Evolutionary conservation across 2,797 vertebrate species (phyloP).

Genomic region (Rhinophrynus dorsalis): DNA sequence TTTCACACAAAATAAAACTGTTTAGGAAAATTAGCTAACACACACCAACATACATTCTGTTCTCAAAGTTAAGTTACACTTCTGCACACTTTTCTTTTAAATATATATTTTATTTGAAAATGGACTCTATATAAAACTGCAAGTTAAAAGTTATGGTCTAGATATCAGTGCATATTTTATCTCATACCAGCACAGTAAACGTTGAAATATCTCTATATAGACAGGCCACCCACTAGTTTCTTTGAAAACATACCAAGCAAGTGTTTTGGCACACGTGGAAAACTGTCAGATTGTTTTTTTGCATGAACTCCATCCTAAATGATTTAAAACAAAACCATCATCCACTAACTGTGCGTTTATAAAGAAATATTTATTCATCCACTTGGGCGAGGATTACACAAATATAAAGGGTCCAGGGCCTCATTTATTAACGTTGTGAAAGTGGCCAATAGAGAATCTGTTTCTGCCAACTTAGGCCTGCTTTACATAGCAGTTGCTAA

Average conservation of each 20-base stretch:
- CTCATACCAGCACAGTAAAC: constrained; percentile 71
- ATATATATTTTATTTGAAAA: constrained; percentile 60
- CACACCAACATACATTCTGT: not conserved
- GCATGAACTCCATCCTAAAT: constrained; percentile 53
- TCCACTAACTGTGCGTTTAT: constrained; percentile 39
- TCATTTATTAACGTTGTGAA: constrained; percentile 23
- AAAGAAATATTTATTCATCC: constrained; percentile 49
- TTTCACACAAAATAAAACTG: not conserved
- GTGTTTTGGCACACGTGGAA: constrained; percentile 65
- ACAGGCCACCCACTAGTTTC: constrained; percentile 71
- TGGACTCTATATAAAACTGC: constrained; percentile 59
- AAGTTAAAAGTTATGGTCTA: constrained; percentile 66
- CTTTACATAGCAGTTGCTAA: no score
- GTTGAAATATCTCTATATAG: constrained; percentile 69
- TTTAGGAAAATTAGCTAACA: not conserved
- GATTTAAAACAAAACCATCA: constrained; percentile 48
- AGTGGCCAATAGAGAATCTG: constrained; percentile 8
- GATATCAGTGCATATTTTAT: constrained; percentile 68
- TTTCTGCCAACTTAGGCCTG: constrained; percentile 8
- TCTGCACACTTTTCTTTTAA: constrained; percentile 60
- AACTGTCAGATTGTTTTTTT: constrained; percentile 61
- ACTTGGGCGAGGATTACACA: constrained; percentile 38
- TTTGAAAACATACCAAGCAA: constrained; percentile 61
- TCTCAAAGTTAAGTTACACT: not conserved
- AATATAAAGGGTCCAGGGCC: constrained; percentile 9